phyloP scores from a whole-genome alignment of 2,113 vertebrate species.

The Atractosteus spatula region DNA sequence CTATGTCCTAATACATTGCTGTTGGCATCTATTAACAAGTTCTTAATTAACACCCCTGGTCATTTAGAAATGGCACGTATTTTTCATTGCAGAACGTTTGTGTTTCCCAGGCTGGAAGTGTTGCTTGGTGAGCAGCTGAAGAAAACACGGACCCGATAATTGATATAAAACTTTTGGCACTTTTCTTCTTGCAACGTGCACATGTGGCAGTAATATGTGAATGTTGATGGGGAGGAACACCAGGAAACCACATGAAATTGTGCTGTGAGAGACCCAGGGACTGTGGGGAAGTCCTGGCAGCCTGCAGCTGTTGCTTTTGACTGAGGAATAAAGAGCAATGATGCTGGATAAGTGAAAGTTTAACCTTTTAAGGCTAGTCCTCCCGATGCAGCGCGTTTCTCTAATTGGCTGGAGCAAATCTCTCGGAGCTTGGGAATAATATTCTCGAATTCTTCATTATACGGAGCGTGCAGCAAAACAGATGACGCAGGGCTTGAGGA shows the following conservation, averaged over 20 bases:
- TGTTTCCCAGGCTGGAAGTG: constrained; percentile 33
- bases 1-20: too few relatives aligned
- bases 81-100: too few relatives aligned
- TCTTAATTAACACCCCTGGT: too few relatives aligned
- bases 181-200: constrained; percentile 27
- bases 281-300: constrained; percentile 12
- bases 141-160: constrained; percentile 43
- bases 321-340: background rate
- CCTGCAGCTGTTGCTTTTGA: constrained; percentile 31
- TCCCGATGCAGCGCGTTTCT: background rate
- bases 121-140: constrained; percentile 34
- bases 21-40: too few relatives aligned
- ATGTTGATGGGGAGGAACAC: constrained; percentile 32
- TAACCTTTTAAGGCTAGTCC: constrained; percentile 10
- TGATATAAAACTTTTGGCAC: constrained; percentile 54
- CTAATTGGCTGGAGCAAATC: background rate
- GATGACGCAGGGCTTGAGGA: background rate
- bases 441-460: background rate
- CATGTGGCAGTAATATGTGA: constrained; percentile 50
- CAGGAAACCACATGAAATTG: constrained; percentile 41
- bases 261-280: constrained; percentile 27
- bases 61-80: too few relatives aligned
- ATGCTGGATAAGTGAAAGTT: constrained; percentile 9
- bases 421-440: background rate
- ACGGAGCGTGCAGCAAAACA: background rate